Conservation (phyloP, 2,113 vertebrate genomes). For the Psilopogon haemacephalus region DNA sequence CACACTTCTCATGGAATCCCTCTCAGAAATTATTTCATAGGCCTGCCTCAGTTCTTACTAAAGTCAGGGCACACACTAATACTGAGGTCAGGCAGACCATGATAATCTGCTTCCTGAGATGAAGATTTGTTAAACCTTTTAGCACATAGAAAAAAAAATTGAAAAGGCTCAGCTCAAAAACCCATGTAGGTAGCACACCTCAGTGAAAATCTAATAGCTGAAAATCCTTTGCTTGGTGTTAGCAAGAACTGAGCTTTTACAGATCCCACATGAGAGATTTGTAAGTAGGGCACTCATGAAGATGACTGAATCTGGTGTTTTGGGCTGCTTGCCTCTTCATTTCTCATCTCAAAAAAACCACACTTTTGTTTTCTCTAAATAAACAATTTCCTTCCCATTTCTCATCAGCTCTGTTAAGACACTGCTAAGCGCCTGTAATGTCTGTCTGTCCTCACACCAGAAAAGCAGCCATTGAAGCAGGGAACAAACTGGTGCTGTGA, state of each 20-base stretch:
- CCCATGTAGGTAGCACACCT: background rate
- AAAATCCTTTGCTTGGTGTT: background rate
- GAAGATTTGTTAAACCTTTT: background rate
- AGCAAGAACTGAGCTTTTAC: background rate
- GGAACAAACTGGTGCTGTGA: background rate
- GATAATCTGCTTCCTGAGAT: background rate
- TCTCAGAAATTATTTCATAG: background rate
- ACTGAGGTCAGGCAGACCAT: background rate
- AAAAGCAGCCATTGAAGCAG: accelerated
- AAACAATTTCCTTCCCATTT: background rate
- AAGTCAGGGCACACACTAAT: background rate
- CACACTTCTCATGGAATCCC: background rate
- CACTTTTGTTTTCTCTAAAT: background rate
- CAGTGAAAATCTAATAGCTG: background rate
- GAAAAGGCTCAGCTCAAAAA: background rate
- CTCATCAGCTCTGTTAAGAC: background rate
- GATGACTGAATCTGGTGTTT: background rate
- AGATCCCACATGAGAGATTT: background rate
- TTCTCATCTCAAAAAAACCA: background rate
- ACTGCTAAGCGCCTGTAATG: background rate
- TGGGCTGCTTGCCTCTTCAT: background rate
- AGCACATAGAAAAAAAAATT: background rate
- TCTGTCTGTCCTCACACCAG: background rate
- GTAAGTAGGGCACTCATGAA: background rate
- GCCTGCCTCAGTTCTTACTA: background rate